Conservation (phyloP, 2,113 vertebrate genomes). For the Cyanoliseus patagonus region DNA sequence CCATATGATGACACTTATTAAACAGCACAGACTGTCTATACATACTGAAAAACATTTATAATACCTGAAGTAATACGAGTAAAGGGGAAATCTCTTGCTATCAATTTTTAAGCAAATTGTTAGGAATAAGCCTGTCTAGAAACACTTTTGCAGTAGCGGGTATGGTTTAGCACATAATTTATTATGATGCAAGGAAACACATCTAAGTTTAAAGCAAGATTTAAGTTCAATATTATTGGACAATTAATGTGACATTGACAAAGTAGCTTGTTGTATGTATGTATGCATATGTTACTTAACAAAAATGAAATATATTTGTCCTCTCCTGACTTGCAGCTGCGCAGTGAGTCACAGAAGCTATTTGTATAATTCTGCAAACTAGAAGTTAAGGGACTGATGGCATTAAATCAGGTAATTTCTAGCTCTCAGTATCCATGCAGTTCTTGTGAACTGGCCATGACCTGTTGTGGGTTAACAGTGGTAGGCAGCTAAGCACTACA, state of each 20-base stretch:
- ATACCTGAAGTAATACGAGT: background rate
- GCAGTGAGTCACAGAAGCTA: background rate
- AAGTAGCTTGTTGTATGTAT: background rate
- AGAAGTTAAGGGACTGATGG: background rate
- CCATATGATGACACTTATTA: background rate
- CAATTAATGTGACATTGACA: conserved; percentile 43
- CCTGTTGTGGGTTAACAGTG: background rate
- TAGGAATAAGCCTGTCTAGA: background rate
- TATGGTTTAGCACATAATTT: background rate
- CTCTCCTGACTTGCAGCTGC: background rate
- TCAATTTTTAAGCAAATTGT: background rate
- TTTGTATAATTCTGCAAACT: background rate
- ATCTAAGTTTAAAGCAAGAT: background rate
- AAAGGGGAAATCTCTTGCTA: background rate
- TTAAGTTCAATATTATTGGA: background rate
- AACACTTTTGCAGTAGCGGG: background rate
- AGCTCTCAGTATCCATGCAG: background rate
- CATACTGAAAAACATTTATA: background rate
- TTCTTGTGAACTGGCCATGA: background rate
- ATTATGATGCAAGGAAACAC: background rate
- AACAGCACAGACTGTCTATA: background rate
- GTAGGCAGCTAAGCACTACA: background rate
- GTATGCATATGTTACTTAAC: background rate
- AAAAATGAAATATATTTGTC: background rate
- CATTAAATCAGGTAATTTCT: background rate